Evolutionary conservation across 1,140 invertebrate species (phyloP).

Genomic region (Trinorchestia longiramus): DNA sequence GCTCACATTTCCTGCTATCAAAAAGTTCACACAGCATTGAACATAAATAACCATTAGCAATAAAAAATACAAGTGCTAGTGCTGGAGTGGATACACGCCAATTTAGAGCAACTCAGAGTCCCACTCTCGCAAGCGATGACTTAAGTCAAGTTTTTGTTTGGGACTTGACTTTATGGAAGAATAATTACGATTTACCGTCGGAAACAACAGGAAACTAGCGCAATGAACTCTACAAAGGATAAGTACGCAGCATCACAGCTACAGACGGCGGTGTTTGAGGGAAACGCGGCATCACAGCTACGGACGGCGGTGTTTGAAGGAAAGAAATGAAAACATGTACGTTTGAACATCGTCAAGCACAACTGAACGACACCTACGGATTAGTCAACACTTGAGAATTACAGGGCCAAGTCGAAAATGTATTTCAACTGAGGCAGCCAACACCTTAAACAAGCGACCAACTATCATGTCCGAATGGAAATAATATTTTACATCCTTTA

Average conservation of each 20-base stretch:
- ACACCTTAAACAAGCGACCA: background rate
- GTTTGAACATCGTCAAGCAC: background rate
- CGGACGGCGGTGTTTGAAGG: background rate
- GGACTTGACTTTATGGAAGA: conserved; percentile 1
- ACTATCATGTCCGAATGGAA: too few relatives aligned
- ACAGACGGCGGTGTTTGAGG: background rate
- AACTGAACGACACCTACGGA: background rate
- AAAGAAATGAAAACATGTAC: too few relatives aligned
- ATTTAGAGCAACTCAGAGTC: conserved; percentile 10
- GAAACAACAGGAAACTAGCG: background rate
- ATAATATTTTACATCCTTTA: too few relatives aligned
- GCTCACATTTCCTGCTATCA: background rate
- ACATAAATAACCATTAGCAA: background rate
- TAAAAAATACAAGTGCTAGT: background rate
- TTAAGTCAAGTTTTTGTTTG: conserved; percentile 1
- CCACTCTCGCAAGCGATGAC: background rate
- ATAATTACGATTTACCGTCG: conserved; percentile 2
- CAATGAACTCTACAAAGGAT: background rate
- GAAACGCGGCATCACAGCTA: background rate
- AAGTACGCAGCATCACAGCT: background rate
- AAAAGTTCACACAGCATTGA: background rate
- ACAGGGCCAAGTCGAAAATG: too few relatives aligned
- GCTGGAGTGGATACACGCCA: conserved; percentile 10
- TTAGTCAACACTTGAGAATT: background rate
- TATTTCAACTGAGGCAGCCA: too few relatives aligned